Conservation (phyloP, 2,888 invertebrate species). For the Unio pictorum region DNA sequence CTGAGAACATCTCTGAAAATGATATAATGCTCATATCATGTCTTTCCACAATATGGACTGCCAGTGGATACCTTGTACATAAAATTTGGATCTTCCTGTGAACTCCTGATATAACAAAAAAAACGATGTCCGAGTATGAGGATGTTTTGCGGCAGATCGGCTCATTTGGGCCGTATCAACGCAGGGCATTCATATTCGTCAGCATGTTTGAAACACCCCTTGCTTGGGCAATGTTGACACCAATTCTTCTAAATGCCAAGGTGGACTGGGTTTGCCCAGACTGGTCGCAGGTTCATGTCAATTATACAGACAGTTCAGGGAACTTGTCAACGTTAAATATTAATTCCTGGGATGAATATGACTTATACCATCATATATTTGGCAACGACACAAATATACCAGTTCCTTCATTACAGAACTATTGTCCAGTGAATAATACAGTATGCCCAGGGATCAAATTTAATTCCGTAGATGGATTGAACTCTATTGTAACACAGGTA, state of each 20-base stretch:
- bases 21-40: no score
- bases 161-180: conserved; percentile 66
- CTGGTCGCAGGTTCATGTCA: conserved; percentile 18
- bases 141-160: conserved; percentile 57
- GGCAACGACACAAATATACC: conserved; percentile 21
- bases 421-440: conserved; percentile 24
- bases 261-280: conserved; percentile 53
- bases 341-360: not conserved
- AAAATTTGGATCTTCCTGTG: no score
- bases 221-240: conserved; percentile 67
- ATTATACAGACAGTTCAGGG: conserved; percentile 5
- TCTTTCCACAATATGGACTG: no score
- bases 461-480: conserved; percentile 36
- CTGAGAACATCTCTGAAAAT: no score
- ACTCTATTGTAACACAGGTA: conserved; percentile 65
- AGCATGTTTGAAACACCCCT: conserved; percentile 67
- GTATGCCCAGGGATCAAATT: conserved; percentile 39
- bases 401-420: conserved; percentile 8
- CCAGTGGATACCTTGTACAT: no score
- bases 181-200: conserved; percentile 62
- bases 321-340: not conserved
- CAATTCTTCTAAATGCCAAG: conserved; percentile 57
- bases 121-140: conserved; percentile 61
- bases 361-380: conserved; percentile 11
- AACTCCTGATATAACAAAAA: no score